Conservation (phyloP, 2,113 vertebrate species). For the Passer montanus region DNA sequence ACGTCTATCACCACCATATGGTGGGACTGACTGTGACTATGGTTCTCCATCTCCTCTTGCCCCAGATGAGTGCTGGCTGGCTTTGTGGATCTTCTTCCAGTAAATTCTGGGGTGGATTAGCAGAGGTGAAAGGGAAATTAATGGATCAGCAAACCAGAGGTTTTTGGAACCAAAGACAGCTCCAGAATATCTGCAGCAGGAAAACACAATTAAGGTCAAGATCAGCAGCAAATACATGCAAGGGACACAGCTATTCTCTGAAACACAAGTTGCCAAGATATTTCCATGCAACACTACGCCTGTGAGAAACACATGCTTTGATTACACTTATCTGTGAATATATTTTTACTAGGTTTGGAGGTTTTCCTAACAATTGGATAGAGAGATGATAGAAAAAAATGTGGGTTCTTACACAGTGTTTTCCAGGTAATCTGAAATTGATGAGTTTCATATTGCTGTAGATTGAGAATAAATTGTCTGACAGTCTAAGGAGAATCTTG, state of each 20-base stretch:
- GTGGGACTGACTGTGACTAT: neutral
- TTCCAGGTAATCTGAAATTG: neutral
- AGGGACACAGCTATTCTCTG: neutral
- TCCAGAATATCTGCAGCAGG: neutral
- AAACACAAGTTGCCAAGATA: neutral
- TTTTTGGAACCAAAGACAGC: neutral
- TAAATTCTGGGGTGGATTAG: neutral
- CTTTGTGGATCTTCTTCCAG: neutral
- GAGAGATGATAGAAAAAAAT: neutral
- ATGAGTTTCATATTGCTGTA: neutral
- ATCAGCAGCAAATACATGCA: neutral
- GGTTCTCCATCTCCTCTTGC: neutral
- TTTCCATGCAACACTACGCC: neutral
- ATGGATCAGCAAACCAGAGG: neutral
- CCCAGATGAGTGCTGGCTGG: accelerated
- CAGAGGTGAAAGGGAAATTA: neutral
- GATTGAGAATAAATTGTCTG: neutral
- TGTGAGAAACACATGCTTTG: neutral
- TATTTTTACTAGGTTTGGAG: neutral
- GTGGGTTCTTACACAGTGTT: neutral
- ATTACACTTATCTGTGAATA: neutral
- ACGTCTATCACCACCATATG: neutral
- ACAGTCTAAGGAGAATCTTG: neutral
- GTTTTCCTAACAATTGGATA: neutral
- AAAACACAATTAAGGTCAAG: neutral